Conservation (phyloP, 2,797 vertebrate species). For the Myotis planiceps region DNA sequence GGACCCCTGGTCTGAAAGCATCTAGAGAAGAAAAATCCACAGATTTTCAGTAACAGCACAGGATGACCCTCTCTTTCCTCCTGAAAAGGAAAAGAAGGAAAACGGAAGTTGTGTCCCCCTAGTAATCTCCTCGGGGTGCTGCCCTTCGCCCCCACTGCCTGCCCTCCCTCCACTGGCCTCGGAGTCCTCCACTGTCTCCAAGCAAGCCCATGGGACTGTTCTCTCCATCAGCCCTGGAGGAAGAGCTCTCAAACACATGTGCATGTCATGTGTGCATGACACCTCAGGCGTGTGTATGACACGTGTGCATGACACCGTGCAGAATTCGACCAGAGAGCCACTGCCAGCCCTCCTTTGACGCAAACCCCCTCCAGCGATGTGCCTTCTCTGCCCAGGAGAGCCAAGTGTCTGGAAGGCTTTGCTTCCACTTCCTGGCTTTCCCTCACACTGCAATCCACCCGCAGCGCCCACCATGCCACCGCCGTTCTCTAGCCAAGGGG, state of each 20-base stretch:
- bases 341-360: not conserved
- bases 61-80: not conserved
- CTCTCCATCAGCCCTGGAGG: not conserved
- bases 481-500: not conserved
- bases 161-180: not conserved
- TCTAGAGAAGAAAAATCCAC: constrained; percentile 80
- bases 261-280: too few relatives aligned
- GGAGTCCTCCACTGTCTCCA: not conserved
- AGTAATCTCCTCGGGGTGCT: not conserved
- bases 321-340: not conserved
- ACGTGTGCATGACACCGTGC: too few relatives aligned
- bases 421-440: not conserved
- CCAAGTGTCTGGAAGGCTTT: not conserved
- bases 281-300: not conserved
- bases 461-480: too few relatives aligned
- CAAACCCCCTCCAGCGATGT: not conserved
- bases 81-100: not conserved
- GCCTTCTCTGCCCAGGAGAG: not conserved
- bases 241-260: not conserved
- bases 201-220: not conserved
- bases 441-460: not conserved
- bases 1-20: constrained; percentile 86
- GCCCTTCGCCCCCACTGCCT: not conserved
- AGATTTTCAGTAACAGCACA: not conserved
- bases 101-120: not conserved